These are phyloP conservation scores for Penaeus monodon DNA, from an alignment of 2,888 invertebrate genomes.

Conservation along the genomic window DNA sequence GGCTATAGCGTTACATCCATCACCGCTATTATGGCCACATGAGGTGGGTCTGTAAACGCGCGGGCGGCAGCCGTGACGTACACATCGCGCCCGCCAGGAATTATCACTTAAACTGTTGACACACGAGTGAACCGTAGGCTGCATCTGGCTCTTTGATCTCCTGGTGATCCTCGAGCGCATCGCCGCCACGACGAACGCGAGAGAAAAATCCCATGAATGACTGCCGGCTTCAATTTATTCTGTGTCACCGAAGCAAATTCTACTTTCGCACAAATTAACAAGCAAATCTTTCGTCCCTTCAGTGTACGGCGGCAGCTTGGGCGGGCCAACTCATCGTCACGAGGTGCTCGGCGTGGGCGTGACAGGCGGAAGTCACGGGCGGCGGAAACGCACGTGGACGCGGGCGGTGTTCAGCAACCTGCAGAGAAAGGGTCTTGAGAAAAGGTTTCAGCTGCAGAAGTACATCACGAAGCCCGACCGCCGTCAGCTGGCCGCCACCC, in stretches of 20 bases:
- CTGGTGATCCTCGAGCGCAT: background rate
- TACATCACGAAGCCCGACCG: constrained; percentile 96
- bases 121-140: background rate
- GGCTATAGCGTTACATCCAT: constrained; percentile 61
- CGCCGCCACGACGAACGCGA: background rate
- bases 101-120: constrained; percentile 60
- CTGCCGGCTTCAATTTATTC: no score
- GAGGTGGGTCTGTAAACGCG: constrained; percentile 41
- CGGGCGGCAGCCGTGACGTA: constrained; percentile 16
- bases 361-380: constrained; percentile 31
- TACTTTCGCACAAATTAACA: no score
- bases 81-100: constrained; percentile 35
- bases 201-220: background rate
- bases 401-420: constrained; percentile 94
- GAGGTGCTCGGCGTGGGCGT: constrained; percentile 25
- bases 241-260: no score
- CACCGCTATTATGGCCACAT: constrained; percentile 55
- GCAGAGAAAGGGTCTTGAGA: constrained; percentile 92
- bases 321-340: constrained; percentile 10
- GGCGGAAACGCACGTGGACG: constrained; percentile 93
- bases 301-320: constrained; percentile 47
- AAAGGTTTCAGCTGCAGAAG: constrained; percentile 92
- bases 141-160: constrained; percentile 40
- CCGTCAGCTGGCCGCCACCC: constrained; percentile 88
- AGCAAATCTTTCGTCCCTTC: background rate